Evolutionary conservation across 2,888 invertebrate species (phyloP).

Genomic region (Cheilosia vernalis): DNA sequence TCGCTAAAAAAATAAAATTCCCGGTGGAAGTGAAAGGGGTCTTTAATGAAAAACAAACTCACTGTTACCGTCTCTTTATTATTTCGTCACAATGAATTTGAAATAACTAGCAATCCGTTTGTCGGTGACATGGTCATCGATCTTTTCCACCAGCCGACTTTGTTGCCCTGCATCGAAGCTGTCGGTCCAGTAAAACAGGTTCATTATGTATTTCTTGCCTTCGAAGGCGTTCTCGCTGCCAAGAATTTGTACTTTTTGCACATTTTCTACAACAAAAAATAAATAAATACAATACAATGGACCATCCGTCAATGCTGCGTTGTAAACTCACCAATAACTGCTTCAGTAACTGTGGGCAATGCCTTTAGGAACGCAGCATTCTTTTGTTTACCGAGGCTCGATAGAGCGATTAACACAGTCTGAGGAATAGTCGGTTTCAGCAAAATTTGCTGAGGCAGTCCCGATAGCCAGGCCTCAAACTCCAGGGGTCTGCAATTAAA

Average conservation of each 20-base stretch:
- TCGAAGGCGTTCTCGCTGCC: constrained; percentile 82
- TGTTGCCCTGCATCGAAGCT: constrained; percentile 33
- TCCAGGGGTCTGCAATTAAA: constrained; percentile 78
- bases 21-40: neutral
- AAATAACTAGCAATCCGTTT: constrained; percentile 79
- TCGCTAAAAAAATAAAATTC: no score
- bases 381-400: constrained; percentile 85
- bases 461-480: constrained; percentile 85
- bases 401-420: constrained; percentile 85
- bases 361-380: constrained; percentile 84
- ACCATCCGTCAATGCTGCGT: neutral
- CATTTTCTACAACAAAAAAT: constrained; percentile 73
- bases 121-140: constrained; percentile 71
- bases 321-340: constrained; percentile 83
- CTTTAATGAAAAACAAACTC: neutral
- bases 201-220: constrained; percentile 84
- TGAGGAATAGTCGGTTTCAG: constrained; percentile 84
- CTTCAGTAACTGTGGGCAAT: constrained; percentile 83
- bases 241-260: constrained; percentile 79
- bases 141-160: constrained; percentile 28
- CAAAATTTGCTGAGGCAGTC: constrained; percentile 85
- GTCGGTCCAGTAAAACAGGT: constrained; percentile 85
- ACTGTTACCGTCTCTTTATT: neutral
- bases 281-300: neutral
- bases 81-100: constrained; percentile 77